Evolutionary conservation across 1,140 invertebrate genomes (phyloP).

Genomic region (Chrysopa pallens): DNA sequence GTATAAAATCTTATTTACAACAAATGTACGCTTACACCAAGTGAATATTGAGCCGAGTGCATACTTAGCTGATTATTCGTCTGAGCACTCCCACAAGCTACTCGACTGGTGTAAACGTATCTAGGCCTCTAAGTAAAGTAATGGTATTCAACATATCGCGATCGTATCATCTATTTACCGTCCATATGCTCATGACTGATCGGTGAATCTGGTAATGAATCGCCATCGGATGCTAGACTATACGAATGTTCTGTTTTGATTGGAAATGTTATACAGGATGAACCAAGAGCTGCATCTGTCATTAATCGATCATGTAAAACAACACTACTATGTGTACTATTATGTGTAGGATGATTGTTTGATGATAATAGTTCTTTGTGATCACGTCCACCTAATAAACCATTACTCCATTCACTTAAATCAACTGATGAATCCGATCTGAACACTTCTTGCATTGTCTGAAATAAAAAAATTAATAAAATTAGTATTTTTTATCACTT

Average conservation of each 20-base stretch:
- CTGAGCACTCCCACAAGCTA: no score
- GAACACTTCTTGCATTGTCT: constrained; percentile 40
- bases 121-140: no score
- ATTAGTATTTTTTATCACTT: no score
- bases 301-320: constrained; percentile 75
- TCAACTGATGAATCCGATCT: constrained; percentile 11
- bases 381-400: constrained; percentile 30
- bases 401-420: constrained; percentile 21
- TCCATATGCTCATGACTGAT: constrained; percentile 37
- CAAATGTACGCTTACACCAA: no score
- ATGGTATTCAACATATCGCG: no score
- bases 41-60: no score
- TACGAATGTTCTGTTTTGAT: constrained; percentile 77
- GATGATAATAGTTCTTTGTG: constrained; percentile 25
- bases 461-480: constrained; percentile 18
- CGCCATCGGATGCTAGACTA: constrained; percentile 47
- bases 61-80: no score
- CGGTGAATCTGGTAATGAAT: constrained; percentile 43
- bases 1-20: no score
- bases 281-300: constrained; percentile 69
- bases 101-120: no score
- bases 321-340: constrained; percentile 31
- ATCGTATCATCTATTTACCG: no score
- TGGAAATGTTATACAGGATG: constrained; percentile 30
- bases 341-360: no score